Evolutionary conservation across 2,113 vertebrate species (phyloP), one percentile per base, ranked within the genome.

Genomic region (Channa argus): DNA sequence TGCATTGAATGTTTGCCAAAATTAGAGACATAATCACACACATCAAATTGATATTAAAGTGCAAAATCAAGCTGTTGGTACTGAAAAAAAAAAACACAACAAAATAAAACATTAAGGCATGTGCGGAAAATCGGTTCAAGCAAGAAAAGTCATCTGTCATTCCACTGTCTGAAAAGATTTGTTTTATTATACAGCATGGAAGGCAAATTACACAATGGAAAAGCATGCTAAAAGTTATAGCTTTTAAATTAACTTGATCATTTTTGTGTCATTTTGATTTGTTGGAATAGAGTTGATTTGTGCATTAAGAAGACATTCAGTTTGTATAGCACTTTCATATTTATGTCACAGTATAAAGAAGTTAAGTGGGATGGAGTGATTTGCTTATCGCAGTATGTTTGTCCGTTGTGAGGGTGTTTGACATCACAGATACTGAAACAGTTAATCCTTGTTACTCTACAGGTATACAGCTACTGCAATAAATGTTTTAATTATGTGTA

Each of bases 381-480:
- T 97, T 97, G 96, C 96, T 97, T 98, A 95, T 94, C 92, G 95
- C 95, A 96, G 95, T 98, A 96, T 94, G 96, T 98, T 95, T 93
- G 96, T 97, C 93, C 94, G 95, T 97, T 95, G 96, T 98, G 95
- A 95, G 96, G 95, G 94, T 97, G 95, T 99, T 97, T 95, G 95
- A 95, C 95, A 96, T 95, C 96, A 95, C 96, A 96, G 95, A 96
- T 98, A 98, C 96, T 96, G 96, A 96, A 97, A 95, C 95, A 98
- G 94, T 97, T 98, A 95, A 96, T 96, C 95, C 95, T 96, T 98
- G 96, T 98, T 96, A 96, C 95, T 97, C 96, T 98, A 96, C 96
- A 97, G 94, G 96, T 97, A 98, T 95, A 95, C 94, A 95, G 97
- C 96, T 98, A 96, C 95, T 97, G 96, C 97, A 99, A 99, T 99